Conservation (phyloP, 2,888 invertebrate species). For the Priocnemis perturbator region DNA sequence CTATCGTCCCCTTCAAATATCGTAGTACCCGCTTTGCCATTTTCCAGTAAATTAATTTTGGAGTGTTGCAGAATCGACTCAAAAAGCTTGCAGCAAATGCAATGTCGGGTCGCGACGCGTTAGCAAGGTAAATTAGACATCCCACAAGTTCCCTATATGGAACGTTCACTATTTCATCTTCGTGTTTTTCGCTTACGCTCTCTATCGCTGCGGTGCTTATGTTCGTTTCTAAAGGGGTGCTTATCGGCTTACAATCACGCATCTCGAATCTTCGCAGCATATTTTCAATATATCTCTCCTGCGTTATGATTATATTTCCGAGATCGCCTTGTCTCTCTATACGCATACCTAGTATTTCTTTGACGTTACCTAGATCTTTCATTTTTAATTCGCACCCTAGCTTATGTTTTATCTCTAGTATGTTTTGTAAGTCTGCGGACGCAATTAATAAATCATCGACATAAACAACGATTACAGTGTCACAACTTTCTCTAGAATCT, state of each 20-base stretch:
- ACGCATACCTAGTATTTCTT: slow-evolving; percentile 17
- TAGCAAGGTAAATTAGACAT: slow-evolving; percentile 8
- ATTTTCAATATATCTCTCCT: background rate
- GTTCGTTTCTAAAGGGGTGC: background rate
- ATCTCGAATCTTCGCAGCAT: slow-evolving; percentile 3
- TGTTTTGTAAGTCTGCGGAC: background rate
- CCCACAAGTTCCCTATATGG: slow-evolving; percentile 19
- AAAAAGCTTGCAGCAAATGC: slow-evolving; percentile 13
- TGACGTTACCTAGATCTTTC: slow-evolving; percentile 10
- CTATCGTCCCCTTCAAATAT: slow-evolving; percentile 17
- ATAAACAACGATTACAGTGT: slow-evolving; percentile 30
- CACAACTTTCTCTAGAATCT: background rate
- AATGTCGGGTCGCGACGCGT: slow-evolving; percentile 16
- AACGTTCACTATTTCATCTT: background rate
- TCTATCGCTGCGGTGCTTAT: background rate
- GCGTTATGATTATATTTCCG: background rate
- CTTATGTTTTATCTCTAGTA: slow-evolving; percentile 5
- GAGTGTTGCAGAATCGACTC: slow-evolving; percentile 18
- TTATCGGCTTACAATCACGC: background rate
- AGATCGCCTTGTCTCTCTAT: slow-evolving; percentile 4
- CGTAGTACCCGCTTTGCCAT: slow-evolving; percentile 18
- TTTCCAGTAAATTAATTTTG: slow-evolving; percentile 9
- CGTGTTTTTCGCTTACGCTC: background rate
- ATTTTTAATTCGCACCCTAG: slow-evolving; percentile 14
- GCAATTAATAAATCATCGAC: slow-evolving; percentile 35